Evolutionary conservation across 2,888 invertebrate genomes (phyloP), one percentile per base, ranked within the genome.

Genomic region (Synergus japonicus): DNA sequence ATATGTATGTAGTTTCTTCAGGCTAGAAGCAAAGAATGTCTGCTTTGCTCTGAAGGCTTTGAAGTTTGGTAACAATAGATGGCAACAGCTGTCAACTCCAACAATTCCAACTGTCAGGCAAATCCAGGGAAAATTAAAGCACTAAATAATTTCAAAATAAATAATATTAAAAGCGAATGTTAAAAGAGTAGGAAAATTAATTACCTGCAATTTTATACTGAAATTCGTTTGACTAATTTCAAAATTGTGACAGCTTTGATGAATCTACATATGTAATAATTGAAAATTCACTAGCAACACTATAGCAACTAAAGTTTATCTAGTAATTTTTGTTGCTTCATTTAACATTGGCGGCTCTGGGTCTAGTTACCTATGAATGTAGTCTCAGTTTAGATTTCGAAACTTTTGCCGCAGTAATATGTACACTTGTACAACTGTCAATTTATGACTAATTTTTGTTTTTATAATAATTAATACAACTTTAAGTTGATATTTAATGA

Each of bases 401-500:
- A 46, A 12, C 13, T 46, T 46, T 46, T 13, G 10, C 18, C 37
- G 41, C 4, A 65, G 41, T 22, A 22, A 22, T 22, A 22, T 22
- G 22, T 22, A 22, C 22, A 22, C 22, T 22, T 22, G 22, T 29
- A 29, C 44, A 66, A 66, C 43, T 66, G 63, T 63, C 63, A 63
- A 63, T 67, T 67, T 44, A 8, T 67, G 1, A 44, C 1, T 65
- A 37, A 15, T 41, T 65, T 65, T 41, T 65, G 37, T 65, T 65
- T 41, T 67, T 67, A n/a, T 66, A 22, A 44, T 46, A 22, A 67
- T 67, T 67, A 46, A 22, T 4, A 22, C 3, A 67, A 7, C 12
- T 46, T 46, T 67, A 46, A 41, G 37, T 54, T 15, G 12, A 54
- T 54, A 41, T 37, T 73, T 73, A 37, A 73, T 73, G 29, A 54